phyloP scores from a whole-genome alignment of 2,113 vertebrate species.

The Thymallus thymallus region DNA sequence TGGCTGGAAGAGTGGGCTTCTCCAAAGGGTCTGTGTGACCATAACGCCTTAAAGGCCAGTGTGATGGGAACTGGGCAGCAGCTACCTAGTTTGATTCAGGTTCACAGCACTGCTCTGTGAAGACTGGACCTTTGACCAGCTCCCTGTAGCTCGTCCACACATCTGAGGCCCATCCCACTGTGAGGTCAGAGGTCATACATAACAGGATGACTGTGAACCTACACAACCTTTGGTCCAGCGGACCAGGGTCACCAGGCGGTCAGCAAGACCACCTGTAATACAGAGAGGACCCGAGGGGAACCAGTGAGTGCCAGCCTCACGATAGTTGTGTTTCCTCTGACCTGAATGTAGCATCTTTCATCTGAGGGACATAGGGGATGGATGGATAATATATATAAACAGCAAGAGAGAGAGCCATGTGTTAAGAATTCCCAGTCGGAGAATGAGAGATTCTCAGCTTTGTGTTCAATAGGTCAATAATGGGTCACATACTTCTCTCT shows the following conservation, averaged over 20 bases:
- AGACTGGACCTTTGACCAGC: no score
- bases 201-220: constrained; percentile 3
- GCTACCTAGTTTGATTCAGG: not conserved
- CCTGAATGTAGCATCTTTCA: no score
- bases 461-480: no score
- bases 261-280: not conserved
- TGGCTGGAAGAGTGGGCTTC: not conserved
- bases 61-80: not conserved
- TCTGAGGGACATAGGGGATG: not conserved
- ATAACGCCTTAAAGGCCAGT: no score
- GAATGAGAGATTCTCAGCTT: no score
- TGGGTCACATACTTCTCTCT: no score
- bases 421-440: not conserved
- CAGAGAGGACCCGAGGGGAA: no score
- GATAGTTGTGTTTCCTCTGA: no score
- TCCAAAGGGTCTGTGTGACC: no score
- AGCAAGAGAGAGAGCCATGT: not conserved
- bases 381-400: not conserved
- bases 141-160: not conserved
- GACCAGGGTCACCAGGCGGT: not conserved
- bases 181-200: not conserved
- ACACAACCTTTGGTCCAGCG: not conserved
- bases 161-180: not conserved
- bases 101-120: no score
- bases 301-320: no score